phyloP scores from a whole-genome alignment of 2,797 vertebrate genomes.

The Megaceryle alcyon region DNA sequence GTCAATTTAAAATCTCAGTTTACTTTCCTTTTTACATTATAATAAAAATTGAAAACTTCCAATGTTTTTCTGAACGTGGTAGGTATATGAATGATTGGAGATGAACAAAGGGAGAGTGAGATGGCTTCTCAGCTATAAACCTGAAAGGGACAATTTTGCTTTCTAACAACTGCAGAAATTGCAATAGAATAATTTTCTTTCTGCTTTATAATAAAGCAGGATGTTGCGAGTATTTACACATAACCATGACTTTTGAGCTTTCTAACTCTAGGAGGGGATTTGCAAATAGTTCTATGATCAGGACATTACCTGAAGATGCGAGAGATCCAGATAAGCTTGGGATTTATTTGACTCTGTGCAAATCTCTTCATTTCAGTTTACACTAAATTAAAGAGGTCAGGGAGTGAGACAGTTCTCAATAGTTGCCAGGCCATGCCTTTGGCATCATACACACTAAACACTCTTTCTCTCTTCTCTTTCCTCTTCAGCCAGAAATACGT shows the following conservation, averaged over 20 bases:
- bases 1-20: neutral
- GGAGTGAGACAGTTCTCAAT: neutral
- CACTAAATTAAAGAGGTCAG: neutral
- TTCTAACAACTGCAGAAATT: neutral
- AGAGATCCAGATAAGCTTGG: neutral
- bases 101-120: neutral
- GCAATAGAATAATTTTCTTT: neutral
- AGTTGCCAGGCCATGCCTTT: neutral
- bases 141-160: neutral
- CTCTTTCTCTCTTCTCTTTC: neutral
- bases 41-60: neutral
- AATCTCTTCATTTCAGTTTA: neutral
- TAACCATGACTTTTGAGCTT: neutral
- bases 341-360: neutral
- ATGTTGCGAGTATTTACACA: neutral
- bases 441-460: neutral
- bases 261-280: neutral
- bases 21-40: neutral
- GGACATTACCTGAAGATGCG: neutral
- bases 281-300: neutral
- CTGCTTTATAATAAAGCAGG: neutral
- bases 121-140: neutral
- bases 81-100: neutral
- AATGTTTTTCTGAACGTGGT: neutral
- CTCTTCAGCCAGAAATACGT: neutral